phyloP scores from a whole-genome alignment of 2,888 invertebrate genomes.

The Volucella inflata region DNA sequence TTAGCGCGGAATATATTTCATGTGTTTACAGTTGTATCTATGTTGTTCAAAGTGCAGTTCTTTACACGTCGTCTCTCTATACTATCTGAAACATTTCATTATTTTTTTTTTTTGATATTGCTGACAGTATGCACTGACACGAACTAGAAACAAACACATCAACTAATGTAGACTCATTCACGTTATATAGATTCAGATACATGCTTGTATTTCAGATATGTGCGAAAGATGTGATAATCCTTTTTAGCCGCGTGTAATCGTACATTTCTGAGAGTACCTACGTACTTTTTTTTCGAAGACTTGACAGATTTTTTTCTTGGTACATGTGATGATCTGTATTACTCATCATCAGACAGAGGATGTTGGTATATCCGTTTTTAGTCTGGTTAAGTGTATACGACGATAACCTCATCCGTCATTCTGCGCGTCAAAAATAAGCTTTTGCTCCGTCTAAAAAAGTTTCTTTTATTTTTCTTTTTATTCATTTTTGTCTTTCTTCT shows the following conservation, averaged over 20 bases:
- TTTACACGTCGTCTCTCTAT: constrained; percentile 55
- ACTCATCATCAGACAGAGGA: constrained; percentile 55
- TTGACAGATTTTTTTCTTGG: constrained; percentile 39
- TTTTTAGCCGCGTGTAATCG: constrained; percentile 29
- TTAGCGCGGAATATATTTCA: constrained; percentile 59
- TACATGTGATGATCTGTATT: constrained; percentile 50
- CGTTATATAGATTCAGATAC: neutral
- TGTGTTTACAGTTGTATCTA: neutral
- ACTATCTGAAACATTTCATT: constrained; percentile 28
- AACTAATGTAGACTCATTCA: too few relatives aligned
- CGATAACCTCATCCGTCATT: constrained; percentile 65
- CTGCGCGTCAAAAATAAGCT: constrained; percentile 56
- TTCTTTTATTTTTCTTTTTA: constrained; percentile 9
- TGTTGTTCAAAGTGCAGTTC: constrained; percentile 68
- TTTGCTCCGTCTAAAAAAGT: constrained; percentile 52
- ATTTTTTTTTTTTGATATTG: constrained; percentile 47
- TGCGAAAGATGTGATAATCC: constrained; percentile 50
- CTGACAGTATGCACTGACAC: constrained; percentile 55
- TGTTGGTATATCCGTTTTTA: constrained; percentile 54
- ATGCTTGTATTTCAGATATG: constrained; percentile 22
- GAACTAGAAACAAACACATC: constrained; percentile 45
- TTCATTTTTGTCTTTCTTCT: constrained; percentile 13
- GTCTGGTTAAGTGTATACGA: constrained; percentile 67
- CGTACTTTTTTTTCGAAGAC: neutral
- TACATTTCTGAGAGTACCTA: constrained; percentile 32